These are phyloP conservation scores for Bergia sp. DNA, from an alignment of 92 coral and sea anemone species.

Conservation along the genomic window DNA sequence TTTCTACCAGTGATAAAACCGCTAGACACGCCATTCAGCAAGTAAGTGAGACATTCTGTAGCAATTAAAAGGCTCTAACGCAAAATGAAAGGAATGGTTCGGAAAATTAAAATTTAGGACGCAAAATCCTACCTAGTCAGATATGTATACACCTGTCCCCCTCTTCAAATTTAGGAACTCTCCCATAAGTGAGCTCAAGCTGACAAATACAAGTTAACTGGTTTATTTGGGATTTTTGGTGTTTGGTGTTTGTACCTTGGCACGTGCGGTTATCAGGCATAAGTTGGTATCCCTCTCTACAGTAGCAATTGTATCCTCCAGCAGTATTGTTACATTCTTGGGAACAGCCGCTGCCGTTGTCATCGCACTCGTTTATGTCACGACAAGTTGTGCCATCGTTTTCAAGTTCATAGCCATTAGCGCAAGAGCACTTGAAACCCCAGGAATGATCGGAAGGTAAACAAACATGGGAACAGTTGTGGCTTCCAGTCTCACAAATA, in stretches of 20 bases:
- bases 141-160: too few relatives aligned
- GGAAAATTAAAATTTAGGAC: too few relatives aligned
- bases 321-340: constrained; percentile 24
- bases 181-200: too few relatives aligned
- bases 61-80: too few relatives aligned
- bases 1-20: too few relatives aligned
- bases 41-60: too few relatives aligned
- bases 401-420: constrained; percentile 5
- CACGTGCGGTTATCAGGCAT: constrained; percentile 1
- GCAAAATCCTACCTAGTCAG: too few relatives aligned
- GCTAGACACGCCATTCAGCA: too few relatives aligned
- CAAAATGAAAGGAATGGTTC: too few relatives aligned
- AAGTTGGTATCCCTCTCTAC: constrained; percentile 32
- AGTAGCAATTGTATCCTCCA: constrained; percentile 33
- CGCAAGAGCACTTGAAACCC: constrained; percentile 34
- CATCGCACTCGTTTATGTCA: constrained; percentile 52
- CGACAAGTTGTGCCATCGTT: constrained; percentile 9
- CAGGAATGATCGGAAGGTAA: constrained; percentile 5
- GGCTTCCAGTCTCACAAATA: constrained; percentile 13
- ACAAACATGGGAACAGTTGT: constrained; percentile 34
- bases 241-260: not conserved
- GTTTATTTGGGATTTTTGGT: not conserved
- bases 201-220: too few relatives aligned
- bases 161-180: too few relatives aligned
- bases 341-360: constrained; percentile 1